These are phyloP conservation scores for Clunio marinus DNA, from an alignment of 2,888 invertebrate species.

Conservation along the genomic window DNA sequence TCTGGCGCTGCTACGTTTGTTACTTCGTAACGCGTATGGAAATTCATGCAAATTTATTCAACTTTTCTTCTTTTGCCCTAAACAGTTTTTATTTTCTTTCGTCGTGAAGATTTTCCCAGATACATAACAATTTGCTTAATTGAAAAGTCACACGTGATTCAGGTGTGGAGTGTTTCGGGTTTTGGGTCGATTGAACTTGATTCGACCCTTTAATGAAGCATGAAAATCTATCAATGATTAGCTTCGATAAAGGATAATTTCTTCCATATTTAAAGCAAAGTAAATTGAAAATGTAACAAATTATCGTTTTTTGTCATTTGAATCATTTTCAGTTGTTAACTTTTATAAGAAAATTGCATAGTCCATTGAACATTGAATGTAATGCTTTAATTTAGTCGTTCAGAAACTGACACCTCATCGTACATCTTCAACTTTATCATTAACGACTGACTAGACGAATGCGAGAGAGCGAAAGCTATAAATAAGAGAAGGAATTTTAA, in stretches of 20 bases:
- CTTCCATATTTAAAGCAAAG: too few species aligned
- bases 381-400: too few species aligned
- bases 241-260: too few species aligned
- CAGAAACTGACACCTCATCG: background rate
- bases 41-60: conserved; percentile 13
- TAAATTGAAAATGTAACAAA: too few species aligned
- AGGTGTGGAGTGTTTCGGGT: background rate
- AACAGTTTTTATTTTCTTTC: background rate
- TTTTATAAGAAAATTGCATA: too few species aligned
- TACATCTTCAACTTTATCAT: conserved; percentile 13
- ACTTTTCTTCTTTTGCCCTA: background rate
- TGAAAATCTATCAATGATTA: too few species aligned
- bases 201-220: background rate
- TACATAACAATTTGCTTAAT: conserved; percentile 31
- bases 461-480: background rate
- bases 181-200: background rate
- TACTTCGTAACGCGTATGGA: background rate
- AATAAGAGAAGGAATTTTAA: conserved; percentile 7
- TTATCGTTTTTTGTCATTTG: too few species aligned
- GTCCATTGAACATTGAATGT: too few species aligned
- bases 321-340: too few species aligned
- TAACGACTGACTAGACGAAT: background rate
- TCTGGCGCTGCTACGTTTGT: background rate
- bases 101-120: conserved; percentile 29
- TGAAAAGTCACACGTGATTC: conserved; percentile 36